These are phyloP conservation scores for Atta colombica DNA, from an alignment of 1,140 invertebrate species.

Conservation along the genomic window DNA sequence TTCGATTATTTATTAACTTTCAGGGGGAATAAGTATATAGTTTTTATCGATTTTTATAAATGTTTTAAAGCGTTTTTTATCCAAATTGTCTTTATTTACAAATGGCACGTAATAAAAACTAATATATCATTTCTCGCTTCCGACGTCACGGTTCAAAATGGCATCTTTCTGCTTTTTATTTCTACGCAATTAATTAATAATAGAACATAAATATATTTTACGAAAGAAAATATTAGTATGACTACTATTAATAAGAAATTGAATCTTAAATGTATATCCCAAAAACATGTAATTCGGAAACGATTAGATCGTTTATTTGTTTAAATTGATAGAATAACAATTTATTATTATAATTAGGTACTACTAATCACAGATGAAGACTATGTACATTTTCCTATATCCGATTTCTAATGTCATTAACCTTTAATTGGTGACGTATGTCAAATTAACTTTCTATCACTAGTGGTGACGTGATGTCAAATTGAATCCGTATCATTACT, in stretches of 20 bases:
- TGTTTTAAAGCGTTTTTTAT: too few relatives aligned
- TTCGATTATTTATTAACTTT: too few relatives aligned
- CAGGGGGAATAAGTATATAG: too few relatives aligned
- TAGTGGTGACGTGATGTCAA: too few relatives aligned
- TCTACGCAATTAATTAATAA: not conserved
- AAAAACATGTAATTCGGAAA: not conserved
- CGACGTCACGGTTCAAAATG: too few relatives aligned
- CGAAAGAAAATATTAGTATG: not conserved
- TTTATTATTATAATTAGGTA: not conserved
- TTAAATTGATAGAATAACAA: not conserved
- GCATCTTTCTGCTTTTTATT: not conserved
- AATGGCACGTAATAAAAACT: too few relatives aligned
- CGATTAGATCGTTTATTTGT: not conserved
- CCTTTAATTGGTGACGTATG: too few relatives aligned
- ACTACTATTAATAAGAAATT: not conserved
- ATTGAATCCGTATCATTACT: too few relatives aligned
- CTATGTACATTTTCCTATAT: not conserved
- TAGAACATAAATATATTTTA: not conserved
- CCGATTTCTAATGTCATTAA: not conserved
- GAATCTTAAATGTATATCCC: not conserved
- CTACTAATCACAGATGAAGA: not conserved
- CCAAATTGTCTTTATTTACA: too few relatives aligned
- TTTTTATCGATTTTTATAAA: too few relatives aligned
- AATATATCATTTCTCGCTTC: too few relatives aligned
- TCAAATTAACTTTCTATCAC: too few relatives aligned